Conservation (phyloP, 1,140 invertebrate genomes). For the Paracyclopina nana region DNA sequence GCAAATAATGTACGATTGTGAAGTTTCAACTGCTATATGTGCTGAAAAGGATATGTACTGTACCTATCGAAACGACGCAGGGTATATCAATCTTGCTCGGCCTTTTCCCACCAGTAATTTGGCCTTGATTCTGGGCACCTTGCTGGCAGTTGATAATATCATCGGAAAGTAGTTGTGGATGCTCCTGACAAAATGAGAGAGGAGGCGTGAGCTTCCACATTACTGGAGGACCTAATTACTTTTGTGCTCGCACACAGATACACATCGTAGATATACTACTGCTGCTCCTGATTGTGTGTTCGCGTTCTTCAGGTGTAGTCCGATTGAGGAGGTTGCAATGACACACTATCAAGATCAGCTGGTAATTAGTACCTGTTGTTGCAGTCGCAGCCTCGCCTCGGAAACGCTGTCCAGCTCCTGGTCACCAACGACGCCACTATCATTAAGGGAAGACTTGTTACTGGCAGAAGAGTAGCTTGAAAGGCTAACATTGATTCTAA, state of each 20-base stretch:
- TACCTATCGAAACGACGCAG: conserved; percentile 14
- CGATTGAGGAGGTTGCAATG: neutral
- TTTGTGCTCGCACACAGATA: too few species aligned
- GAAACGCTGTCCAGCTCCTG: conserved; percentile 5
- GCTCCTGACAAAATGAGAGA: too few species aligned
- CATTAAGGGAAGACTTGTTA: conserved; percentile 9
- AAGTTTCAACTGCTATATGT: too few species aligned
- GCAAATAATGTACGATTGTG: conserved; percentile 20
- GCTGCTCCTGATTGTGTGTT: too few species aligned
- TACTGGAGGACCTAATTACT: too few species aligned
- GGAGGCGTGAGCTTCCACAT: too few species aligned
- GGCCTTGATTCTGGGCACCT: neutral
- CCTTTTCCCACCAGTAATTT: conserved; percentile 8
- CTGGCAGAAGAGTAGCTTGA: too few species aligned
- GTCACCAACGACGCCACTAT: conserved; percentile 12
- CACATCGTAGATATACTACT: too few species aligned
- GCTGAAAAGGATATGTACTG: too few species aligned
- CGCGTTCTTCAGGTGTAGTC: neutral
- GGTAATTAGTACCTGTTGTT: neutral
- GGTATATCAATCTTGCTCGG: conserved; percentile 17
- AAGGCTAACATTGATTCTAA: too few species aligned
- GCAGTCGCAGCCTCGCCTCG: neutral
- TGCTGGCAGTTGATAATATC: conserved; percentile 15
- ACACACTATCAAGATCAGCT: neutral
- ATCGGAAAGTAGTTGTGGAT: neutral